Conservation (phyloP, 2,888 invertebrate genomes). For the Leptothorax acervorum region DNA sequence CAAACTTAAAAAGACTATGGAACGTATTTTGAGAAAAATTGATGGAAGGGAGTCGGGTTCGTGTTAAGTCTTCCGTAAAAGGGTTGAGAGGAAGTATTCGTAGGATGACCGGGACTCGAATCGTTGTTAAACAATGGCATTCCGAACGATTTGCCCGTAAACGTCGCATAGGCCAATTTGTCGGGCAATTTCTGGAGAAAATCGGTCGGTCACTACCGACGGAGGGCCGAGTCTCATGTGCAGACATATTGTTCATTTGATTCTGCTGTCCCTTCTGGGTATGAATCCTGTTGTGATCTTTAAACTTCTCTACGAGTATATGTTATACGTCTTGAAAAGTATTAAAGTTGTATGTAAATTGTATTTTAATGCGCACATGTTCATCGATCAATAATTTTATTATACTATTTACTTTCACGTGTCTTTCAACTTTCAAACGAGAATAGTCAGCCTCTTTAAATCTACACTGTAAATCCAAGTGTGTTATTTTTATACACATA, state of each 20-base stretch:
- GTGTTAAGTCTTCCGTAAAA: slow-evolving; percentile 77
- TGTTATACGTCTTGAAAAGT: not conserved
- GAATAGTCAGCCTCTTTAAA: not conserved
- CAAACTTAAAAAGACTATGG: slow-evolving; percentile 15
- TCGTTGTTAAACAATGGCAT: slow-evolving; percentile 84
- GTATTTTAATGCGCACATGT: not conserved
- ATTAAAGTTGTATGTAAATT: not conserved
- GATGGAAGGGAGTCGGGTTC: slow-evolving; percentile 45
- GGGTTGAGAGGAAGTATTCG: slow-evolving; percentile 78
- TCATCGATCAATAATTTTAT: not conserved
- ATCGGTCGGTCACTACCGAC: slow-evolving; percentile 81
- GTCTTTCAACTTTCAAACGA: not conserved
- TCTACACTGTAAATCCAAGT: not conserved
- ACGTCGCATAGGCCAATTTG: slow-evolving; percentile 82
- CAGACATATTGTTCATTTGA: slow-evolving; percentile 66
- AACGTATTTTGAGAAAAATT: slow-evolving; percentile 61
- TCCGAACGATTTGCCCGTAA: slow-evolving; percentile 84
- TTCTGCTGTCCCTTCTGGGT: slow-evolving; percentile 33
- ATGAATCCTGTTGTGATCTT: not conserved
- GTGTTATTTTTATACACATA: too few relatives aligned
- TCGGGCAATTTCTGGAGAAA: slow-evolving; percentile 85
- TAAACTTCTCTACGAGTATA: not conserved
- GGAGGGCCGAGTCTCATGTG: slow-evolving; percentile 59
- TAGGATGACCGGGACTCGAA: slow-evolving; percentile 81
- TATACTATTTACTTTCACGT: not conserved